Percentiles rank a stretch among this genome's conserved stretches.
Evolutionary conservation across 1,140 invertebrate species (phyloP).

Genomic region (Homalodisca vitripennis): DNA sequence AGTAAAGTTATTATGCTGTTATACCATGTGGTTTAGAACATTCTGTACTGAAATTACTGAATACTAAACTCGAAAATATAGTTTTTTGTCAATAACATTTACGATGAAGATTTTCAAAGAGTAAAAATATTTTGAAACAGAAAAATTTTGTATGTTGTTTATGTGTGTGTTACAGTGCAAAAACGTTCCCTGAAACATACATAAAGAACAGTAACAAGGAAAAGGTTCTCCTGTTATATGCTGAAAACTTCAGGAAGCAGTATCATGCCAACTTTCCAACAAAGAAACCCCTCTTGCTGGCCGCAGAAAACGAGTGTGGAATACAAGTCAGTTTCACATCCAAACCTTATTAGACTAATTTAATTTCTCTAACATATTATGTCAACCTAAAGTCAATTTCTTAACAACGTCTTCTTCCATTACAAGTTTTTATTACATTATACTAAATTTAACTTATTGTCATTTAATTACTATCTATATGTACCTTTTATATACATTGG

Average conservation of each 20-base stretch:
- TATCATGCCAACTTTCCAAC: slow-evolving; percentile 64
- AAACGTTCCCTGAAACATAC: slow-evolving; percentile 43
- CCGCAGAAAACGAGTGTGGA: slow-evolving; percentile 78
- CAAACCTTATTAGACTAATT: neutral
- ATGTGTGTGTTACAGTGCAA: neutral
- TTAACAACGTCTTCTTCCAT: neutral
- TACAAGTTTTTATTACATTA: neutral
- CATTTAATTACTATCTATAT: neutral
- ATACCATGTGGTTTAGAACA: neutral
- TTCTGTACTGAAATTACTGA: neutral
- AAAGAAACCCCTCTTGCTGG: slow-evolving; percentile 70
- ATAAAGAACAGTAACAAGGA: slow-evolving; percentile 66
- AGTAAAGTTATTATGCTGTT: neutral
- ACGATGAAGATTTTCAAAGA: neutral
- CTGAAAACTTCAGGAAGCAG: slow-evolving; percentile 82
- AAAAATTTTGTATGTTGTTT: neutral
- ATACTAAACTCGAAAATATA: too few species aligned
- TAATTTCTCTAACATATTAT: neutral
- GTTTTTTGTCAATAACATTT: too few species aligned
- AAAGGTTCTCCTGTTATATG: slow-evolving; percentile 68
- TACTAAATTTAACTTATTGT: neutral
- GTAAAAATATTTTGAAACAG: neutral
- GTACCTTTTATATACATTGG: too few species aligned
- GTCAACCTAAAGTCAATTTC: neutral
- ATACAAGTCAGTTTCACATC: slow-evolving; percentile 55